phyloP scores from a whole-genome alignment of 2,797 vertebrate genomes.

The Distichodus sexfasciatus region DNA sequence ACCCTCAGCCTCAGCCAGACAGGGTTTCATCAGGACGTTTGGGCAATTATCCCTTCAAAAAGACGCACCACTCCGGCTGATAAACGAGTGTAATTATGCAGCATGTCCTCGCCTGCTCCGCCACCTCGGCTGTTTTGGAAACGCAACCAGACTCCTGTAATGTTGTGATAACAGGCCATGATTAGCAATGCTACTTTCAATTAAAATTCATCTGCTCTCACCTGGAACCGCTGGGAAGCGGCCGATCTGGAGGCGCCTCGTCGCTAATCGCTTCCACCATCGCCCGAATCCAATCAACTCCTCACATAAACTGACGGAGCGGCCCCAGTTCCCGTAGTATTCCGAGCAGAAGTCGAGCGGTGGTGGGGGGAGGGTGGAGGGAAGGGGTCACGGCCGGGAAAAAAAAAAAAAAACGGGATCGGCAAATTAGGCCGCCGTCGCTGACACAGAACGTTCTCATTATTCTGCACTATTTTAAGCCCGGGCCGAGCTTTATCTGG shows the following conservation, averaged over 20 bases:
- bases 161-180: conserved; percentile 47
- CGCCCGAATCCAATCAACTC: not conserved
- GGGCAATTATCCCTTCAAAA: conserved; percentile 54
- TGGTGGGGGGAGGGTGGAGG: too few relatives aligned
- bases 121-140: conserved; percentile 46
- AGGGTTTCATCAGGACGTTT: conserved; percentile 38
- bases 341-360: too few relatives aligned
- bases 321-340: too few relatives aligned
- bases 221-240: conserved; percentile 18
- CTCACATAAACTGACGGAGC: conserved; percentile 7
- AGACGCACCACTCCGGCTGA: conserved; percentile 41
- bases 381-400: too few relatives aligned
- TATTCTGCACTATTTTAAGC: conserved; percentile 35
- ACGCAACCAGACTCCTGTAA: conserved; percentile 42
- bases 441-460: conserved; percentile 35
- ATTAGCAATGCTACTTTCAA: conserved; percentile 43
- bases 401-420: conserved; percentile 23
- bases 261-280: conserved; percentile 14
- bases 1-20: conserved; percentile 34
- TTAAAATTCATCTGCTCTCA: conserved; percentile 41
- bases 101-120: conserved; percentile 50
- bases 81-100: conserved; percentile 52
- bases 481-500: conserved; percentile 13
- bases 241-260: conserved; percentile 21
- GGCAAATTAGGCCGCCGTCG: conserved; percentile 20